Base-by-base conservation (phyloP, 1,140 invertebrate species). In the Myzus persicae region DNA sequence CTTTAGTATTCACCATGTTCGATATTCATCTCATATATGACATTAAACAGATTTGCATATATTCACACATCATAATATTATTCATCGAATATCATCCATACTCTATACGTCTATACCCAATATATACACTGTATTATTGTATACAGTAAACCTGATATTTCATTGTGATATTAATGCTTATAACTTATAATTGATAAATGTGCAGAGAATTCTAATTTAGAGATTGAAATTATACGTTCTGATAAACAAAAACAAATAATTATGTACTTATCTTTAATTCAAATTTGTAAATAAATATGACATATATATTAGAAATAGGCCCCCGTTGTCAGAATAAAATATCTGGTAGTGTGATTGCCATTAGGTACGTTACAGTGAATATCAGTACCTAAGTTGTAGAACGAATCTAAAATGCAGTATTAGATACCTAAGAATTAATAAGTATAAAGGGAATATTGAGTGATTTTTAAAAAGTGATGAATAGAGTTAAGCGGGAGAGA, bases 61-160 rank as follows among this genome's bases (percentile, higher is more conserved):
- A 76, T 76, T 76, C 31, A 76, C 31, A 76, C 31, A n/a, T 76
- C 59, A 76, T 76, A 76, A 76, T 76, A 76, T 76, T 76, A 76
- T 76, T 76, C 31, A 20, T 76, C 59, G 4, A 76, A n/a, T 67
- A 67, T 67, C 31, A 67, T 18, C 59, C 14, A 76, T n/a, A n/a
- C 59, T 31, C 31, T 31, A 59, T 31, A 59, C 54, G 31, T n/a
- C 54, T 44, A 44, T 9, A 44, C 42, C n/a, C n/a, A n/a, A n/a
- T n/a, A n/a, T n/a, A n/a, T n/a, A n/a, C n/a, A n/a, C n/a, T n/a
- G n/a, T 44, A 44, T n/a, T 44, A 54, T 31, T 31, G 9, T 67
- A 67, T 67, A 67, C n/a, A n/a, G 31, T 36, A n/a, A 76, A n/a
- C 59, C n/a, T 76, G 31, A 7, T 24, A n/a, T 76, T 76, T 76